A percentile compares a stretch with the other conserved stretches of the same genome.
These are phyloP conservation scores for Caenorhabditis sp. DNA, from an alignment of 2,888 invertebrate genomes.

Conservation along the genomic window DNA sequence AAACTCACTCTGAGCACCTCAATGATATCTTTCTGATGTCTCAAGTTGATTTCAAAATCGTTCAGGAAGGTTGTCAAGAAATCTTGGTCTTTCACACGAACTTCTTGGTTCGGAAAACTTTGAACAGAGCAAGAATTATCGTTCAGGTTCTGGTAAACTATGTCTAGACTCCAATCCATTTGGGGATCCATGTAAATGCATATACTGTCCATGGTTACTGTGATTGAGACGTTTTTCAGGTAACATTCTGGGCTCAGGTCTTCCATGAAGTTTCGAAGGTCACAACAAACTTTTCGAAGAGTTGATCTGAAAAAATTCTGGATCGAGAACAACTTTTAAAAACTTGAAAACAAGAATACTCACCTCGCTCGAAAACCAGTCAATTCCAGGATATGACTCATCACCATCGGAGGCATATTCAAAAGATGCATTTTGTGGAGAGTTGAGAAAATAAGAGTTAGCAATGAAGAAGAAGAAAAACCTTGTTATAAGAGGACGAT, in stretches of 20 bases:
- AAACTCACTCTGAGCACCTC: slow-evolving; percentile 1
- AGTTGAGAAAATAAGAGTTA: no score
- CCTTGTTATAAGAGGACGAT: no score
- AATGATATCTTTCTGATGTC: background rate
- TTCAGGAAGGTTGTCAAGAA: background rate
- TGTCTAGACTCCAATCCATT: slow-evolving; percentile 12
- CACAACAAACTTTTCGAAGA: background rate
- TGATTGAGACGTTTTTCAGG: slow-evolving; percentile 17
- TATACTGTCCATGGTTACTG: background rate
- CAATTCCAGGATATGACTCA: no score
- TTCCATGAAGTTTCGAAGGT: background rate
- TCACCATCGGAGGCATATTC: no score
- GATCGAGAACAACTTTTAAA: background rate
- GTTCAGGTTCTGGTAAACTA: background rate
- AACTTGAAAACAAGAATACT: no score
- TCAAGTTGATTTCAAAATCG: slow-evolving; percentile 4
- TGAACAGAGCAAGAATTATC: background rate
- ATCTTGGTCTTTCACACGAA: background rate
- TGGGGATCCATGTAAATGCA: slow-evolving; percentile 21
- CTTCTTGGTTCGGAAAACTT: background rate
- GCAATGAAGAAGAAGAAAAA: no score
- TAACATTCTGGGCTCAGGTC: background rate
- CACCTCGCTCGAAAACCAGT: no score
- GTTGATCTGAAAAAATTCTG: background rate
- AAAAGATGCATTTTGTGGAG: no score